Evolutionary conservation across 2,113 vertebrate genomes (phyloP).

Genomic region (Colossoma macropomum): DNA sequence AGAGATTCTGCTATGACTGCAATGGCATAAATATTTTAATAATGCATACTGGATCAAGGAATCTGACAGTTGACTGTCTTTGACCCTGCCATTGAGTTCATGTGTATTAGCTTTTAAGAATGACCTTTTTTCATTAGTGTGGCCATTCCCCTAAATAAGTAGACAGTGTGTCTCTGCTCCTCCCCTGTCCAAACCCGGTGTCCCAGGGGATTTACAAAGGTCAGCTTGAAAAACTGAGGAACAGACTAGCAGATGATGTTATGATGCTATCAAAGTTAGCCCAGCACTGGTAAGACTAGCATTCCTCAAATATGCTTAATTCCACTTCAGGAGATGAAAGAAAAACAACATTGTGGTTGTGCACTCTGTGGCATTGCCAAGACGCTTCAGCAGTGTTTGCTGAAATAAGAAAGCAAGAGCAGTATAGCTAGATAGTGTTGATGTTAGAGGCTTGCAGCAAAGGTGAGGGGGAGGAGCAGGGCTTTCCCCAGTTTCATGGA

Average conservation of each 20-base stretch:
- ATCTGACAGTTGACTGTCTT: neutral
- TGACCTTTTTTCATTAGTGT: neutral
- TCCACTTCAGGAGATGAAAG: neutral
- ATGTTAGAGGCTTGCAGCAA: neutral
- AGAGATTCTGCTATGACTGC: too few relatives aligned
- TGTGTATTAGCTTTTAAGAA: neutral
- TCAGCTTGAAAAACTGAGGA: conserved; percentile 43
- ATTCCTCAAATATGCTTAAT: neutral
- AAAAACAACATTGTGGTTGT: neutral
- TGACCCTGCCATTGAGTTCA: neutral
- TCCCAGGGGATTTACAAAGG: conserved; percentile 53
- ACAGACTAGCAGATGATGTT: conserved; percentile 14
- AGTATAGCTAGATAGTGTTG: neutral
- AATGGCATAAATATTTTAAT: too few relatives aligned
- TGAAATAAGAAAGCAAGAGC: neutral
- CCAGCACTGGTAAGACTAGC: neutral
- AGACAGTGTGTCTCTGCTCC: neutral
- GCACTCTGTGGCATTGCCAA: neutral
- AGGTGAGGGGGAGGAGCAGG: neutral
- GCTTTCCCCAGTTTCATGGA: neutral
- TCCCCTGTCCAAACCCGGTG: neutral
- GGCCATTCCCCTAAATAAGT: neutral
- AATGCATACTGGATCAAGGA: too few relatives aligned
- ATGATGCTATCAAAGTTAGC: conserved; percentile 9
- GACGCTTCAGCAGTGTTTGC: neutral